These are phyloP conservation scores for Xestobium rufovillosum DNA, from an alignment of 2,888 invertebrate genomes.

Conservation along the genomic window DNA sequence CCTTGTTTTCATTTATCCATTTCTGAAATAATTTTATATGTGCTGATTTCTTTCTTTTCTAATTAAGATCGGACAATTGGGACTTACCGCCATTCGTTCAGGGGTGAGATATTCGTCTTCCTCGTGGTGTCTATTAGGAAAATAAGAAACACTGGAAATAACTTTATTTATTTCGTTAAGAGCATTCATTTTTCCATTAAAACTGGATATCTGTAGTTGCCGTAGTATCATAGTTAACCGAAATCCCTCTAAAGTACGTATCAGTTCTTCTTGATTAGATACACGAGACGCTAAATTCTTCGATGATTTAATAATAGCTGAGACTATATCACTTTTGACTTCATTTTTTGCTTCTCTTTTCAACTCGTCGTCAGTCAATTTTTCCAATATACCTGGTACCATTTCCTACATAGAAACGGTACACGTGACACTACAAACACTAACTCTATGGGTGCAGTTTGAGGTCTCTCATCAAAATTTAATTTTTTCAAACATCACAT, in stretches of 20 bases:
- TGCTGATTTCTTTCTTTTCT: background rate
- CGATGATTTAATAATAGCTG: conserved; percentile 86
- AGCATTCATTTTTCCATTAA: conserved; percentile 99
- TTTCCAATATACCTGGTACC: conserved; percentile 82
- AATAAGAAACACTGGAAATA: conserved; percentile 83
- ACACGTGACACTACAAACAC: no score
- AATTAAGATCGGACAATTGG: background rate
- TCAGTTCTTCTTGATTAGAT: conserved; percentile 73
- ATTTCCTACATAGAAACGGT: conserved; percentile 80
- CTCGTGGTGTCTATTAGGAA: conserved; percentile 70
- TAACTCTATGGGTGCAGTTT: no score
- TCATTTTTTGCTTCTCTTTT: conserved; percentile 94
- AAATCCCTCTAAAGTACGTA: conserved; percentile 80
- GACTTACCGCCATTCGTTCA: conserved; percentile 84
- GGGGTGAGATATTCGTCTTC: conserved; percentile 90
- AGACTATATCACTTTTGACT: conserved; percentile 92
- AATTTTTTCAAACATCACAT: no score
- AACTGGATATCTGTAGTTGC: conserved; percentile 91
- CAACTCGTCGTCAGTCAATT: conserved; percentile 89
- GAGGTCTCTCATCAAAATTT: no score
- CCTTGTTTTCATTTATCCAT: conserved; percentile 95
- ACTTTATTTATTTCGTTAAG: conserved; percentile 97
- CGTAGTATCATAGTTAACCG: conserved; percentile 88
- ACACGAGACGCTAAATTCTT: conserved; percentile 83
- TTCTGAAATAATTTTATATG: conserved; percentile 45